Evolutionary conservation across 2,113 vertebrate genomes (phyloP), one percentile per base, ranked within the genome.

Genomic region (Sander lucioperca): DNA sequence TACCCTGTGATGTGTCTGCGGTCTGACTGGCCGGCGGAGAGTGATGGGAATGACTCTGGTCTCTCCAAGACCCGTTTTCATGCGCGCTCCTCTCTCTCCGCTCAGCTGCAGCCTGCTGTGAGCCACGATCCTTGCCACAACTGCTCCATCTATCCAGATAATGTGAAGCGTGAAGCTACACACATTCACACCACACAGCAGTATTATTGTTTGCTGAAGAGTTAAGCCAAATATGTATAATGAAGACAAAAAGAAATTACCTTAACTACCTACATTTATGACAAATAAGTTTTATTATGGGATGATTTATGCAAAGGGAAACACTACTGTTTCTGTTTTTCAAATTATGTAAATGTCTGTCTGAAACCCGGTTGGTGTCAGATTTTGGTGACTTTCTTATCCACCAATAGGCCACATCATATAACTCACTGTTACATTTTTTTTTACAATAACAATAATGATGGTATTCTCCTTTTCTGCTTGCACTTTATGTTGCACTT

Each of bases 81-180:
- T 74, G 71, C 74, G 88, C 86, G 80, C 81, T 77, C 72, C 86
- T 89, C 89, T 93, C 91, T 91, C 89, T 89, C 81, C 74, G 77
- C 88, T 89, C 88, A 79, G 83, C 83, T 85, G 83, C 89, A 63
- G 77, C 79, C 80, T 82, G 83, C 86, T 84, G 83, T 73, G 87
- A 77, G 85, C 88, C 81, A 87, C 86, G 75, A 54, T 86, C 73
- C 72, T 30, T 84, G 89, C 88, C 80, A 84, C 88, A 75, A 83
- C 84, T 84, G 83, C 80, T 87, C 86, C 78, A 84, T 80, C 43
- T 25, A 77, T 70, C 69, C 91, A 74, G 77, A 21, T 79, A 80
- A 77, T 43, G 43, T 15, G 61, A 48, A 57, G 43, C 30, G 14
- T 39, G 54, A 72, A 78, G 61, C 57, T 69, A 69, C 11, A 3